These are phyloP conservation scores for Nomada fabriciana DNA, from an alignment of 2,888 invertebrate species.

Conservation along the genomic window DNA sequence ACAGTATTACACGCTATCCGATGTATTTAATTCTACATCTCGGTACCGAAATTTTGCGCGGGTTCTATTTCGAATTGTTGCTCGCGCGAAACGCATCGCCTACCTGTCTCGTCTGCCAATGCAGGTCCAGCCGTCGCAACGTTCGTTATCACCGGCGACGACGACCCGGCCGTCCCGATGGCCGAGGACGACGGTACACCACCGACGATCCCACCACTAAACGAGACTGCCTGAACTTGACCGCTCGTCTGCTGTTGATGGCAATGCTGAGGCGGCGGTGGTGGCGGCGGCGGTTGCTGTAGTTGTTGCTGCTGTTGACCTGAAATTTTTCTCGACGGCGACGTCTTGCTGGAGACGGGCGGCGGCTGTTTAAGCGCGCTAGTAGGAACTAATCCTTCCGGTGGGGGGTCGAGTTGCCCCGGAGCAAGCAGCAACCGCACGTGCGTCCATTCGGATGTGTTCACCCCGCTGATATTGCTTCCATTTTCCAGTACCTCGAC, in stretches of 20 bases:
- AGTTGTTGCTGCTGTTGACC: conserved; percentile 63
- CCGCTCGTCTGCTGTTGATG: conserved; percentile 51
- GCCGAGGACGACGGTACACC: neutral
- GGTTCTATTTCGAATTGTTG: neutral
- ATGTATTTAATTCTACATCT: too few relatives aligned
- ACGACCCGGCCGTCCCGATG: conserved; percentile 2
- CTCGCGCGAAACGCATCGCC: neutral
- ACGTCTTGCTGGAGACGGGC: conserved; percentile 85
- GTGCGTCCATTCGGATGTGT: conserved; percentile 82
- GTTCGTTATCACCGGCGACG: conserved; percentile 28
- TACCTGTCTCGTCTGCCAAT: conserved; percentile 58
- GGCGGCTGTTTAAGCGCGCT: conserved; percentile 92
- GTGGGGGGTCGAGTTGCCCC: conserved; percentile 86
- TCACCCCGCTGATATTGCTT: conserved; percentile 82
- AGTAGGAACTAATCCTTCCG: conserved; percentile 93
- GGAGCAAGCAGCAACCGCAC: conserved; percentile 85
- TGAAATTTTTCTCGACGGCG: conserved; percentile 85
- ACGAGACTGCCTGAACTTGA: conserved; percentile 12
- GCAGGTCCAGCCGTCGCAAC: neutral
- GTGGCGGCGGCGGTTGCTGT: conserved; percentile 34
- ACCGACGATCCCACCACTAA: neutral
- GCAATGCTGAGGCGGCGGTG: conserved; percentile 59
- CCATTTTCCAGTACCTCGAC: conserved; percentile 95
- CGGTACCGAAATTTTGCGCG: neutral
- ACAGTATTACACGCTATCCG: too few relatives aligned